Conservation (phyloP, 37 sponge, comb jelly and placozoan species). For the Cliona cf. orientalis region DNA sequence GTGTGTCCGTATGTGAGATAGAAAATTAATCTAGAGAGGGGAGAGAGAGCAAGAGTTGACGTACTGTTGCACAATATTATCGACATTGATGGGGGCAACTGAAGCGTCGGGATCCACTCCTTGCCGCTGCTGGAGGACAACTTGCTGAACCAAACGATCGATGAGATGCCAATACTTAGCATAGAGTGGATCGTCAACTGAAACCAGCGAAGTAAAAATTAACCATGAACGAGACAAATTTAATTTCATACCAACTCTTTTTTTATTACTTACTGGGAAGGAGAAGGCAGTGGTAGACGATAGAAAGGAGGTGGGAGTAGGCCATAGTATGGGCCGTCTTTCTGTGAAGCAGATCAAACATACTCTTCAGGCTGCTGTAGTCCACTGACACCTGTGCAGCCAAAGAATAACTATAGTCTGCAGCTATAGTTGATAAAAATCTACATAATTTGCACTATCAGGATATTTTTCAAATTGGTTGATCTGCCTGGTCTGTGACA, state of each 20-base stretch:
- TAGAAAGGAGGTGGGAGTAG: constrained; percentile 64
- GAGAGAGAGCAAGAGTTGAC: neutral
- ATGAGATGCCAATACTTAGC: constrained; percentile 74
- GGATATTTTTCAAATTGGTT: neutral
- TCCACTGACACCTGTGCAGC: constrained; percentile 48
- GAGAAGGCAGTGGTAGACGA: constrained; percentile 72
- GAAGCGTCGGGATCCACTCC: constrained; percentile 74
- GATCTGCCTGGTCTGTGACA: neutral
- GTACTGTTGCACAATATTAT: constrained; percentile 70
- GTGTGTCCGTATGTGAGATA: too few relatives aligned
- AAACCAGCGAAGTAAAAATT: neutral
- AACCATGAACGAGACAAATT: neutral
- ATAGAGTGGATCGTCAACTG: constrained; percentile 75
- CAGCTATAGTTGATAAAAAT: neutral
- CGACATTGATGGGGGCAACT: constrained; percentile 59
- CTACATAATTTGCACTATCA: neutral
- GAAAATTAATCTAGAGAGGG: neutral
- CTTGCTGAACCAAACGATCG: constrained; percentile 80
- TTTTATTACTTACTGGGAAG: constrained; percentile 56
- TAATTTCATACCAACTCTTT: neutral
- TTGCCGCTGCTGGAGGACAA: constrained; percentile 76
- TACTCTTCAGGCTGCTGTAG: constrained; percentile 42
- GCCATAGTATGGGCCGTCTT: constrained; percentile 69
- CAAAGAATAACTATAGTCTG: neutral
- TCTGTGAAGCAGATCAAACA: constrained; percentile 55